Evolutionary conservation across 2,888 invertebrate species (phyloP).

Genomic region (Dusona sp.): DNA sequence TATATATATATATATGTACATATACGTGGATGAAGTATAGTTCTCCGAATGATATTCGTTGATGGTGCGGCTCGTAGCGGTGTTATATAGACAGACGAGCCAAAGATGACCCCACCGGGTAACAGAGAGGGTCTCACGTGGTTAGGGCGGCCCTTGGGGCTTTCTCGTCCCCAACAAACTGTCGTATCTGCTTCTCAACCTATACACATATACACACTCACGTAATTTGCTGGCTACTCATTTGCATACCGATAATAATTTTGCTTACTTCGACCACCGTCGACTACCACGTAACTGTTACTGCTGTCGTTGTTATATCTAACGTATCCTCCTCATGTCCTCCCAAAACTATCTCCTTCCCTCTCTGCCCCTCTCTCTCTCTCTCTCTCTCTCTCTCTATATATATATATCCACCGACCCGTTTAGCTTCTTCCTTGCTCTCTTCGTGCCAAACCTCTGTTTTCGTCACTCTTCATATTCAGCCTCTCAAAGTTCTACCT

Average conservation of each 20-base stretch:
- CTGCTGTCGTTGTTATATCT: conserved; percentile 57
- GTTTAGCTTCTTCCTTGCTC: neutral
- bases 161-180: conserved; percentile 48
- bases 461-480: neutral
- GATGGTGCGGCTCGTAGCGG: conserved; percentile 45
- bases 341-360: neutral
- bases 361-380: conserved; percentile 14
- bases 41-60: conserved; percentile 63
- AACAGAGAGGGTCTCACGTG: conserved; percentile 16
- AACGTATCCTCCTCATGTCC: conserved; percentile 8
- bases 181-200: conserved; percentile 43
- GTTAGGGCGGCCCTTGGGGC: conserved; percentile 14
- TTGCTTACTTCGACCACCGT: conserved; percentile 64
- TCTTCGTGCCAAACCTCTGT: neutral
- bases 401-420: too few relatives aligned
- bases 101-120: conserved; percentile 65
- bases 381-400: conserved; percentile 1
- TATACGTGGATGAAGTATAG: conserved; percentile 1
- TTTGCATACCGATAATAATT: conserved; percentile 72
- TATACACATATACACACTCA: neutral
- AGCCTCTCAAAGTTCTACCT: neutral
- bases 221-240: conserved; percentile 54
- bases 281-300: conserved; percentile 59
- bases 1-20: conserved; percentile 6
- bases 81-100: conserved; percentile 13